A percentile compares a stretch with the other conserved stretches of the same genome.
Conservation (phyloP, 2,797 vertebrate genomes). For the Diplodus sargus region DNA sequence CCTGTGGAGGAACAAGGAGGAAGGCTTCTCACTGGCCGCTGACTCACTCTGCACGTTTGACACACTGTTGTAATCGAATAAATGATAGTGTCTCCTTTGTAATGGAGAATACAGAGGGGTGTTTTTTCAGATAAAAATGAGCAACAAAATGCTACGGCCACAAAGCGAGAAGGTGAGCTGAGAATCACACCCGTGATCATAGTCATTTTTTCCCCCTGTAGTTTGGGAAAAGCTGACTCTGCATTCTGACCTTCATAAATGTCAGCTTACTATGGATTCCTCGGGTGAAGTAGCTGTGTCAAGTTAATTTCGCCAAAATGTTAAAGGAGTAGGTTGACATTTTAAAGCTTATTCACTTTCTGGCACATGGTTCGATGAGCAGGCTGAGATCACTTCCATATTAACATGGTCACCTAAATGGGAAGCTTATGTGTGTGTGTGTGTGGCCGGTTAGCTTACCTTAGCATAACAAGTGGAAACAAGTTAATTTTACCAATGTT, state of each 20-base stretch:
- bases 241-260: slow-evolving; percentile 29
- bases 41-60: slow-evolving; percentile 60
- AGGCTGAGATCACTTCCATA: background rate
- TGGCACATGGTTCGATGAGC: no score
- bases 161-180: background rate
- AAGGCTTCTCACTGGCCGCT: slow-evolving; percentile 38
- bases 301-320: background rate
- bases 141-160: background rate
- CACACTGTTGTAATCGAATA: slow-evolving; percentile 21
- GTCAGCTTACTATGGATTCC: slow-evolving; percentile 8
- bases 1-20: slow-evolving; percentile 4
- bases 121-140: background rate
- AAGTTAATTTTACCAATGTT: background rate
- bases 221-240: slow-evolving; percentile 23
- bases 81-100: slow-evolving; percentile 30
- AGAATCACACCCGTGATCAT: slow-evolving; percentile 22
- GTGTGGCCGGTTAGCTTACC: background rate
- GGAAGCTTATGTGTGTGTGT: background rate
- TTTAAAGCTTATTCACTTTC: background rate
- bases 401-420: background rate
- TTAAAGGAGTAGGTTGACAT: slow-evolving; percentile 18
- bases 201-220: background rate
- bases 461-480: background rate
- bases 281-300: background rate
- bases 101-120: background rate